Percentiles rank a stretch among this genome's conserved stretches.
Evolutionary conservation across 1,140 invertebrate genomes (phyloP).

Genomic region (Acyrthosiphon pisum): DNA sequence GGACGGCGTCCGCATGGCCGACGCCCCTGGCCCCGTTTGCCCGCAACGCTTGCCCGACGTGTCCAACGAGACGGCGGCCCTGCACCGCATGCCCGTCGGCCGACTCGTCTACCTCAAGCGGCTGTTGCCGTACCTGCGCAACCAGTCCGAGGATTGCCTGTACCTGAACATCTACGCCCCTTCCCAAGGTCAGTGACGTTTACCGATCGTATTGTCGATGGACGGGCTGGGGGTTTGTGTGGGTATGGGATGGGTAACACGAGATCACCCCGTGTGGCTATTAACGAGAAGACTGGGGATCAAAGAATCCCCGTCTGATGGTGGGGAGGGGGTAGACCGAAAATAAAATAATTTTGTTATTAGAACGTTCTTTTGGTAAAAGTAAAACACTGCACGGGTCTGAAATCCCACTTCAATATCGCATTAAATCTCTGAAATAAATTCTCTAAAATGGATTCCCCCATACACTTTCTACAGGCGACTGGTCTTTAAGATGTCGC

Average conservation of each 20-base stretch:
- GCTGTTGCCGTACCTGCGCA: conserved; percentile 80
- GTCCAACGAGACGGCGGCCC: conserved; percentile 80
- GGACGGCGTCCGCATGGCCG: conserved; percentile 81
- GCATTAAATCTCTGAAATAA: too few species aligned
- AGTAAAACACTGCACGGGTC: too few species aligned
- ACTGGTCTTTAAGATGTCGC: not conserved
- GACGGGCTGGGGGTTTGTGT: too few species aligned
- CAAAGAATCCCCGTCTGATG: too few species aligned
- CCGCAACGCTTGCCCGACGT: conserved; percentile 87
- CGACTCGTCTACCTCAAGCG: conserved; percentile 84
- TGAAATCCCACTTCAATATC: too few species aligned
- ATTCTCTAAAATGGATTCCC: not conserved
- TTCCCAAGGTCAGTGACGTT: conserved; percentile 78
- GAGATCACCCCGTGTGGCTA: not conserved
- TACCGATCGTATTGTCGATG: too few species aligned
- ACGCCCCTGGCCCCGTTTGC: conserved; percentile 83
- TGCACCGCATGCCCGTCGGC: conserved; percentile 86
- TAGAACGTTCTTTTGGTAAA: not conserved
- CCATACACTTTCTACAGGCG: not conserved
- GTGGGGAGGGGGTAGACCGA: too few species aligned
- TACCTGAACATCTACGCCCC: conserved; percentile 95
- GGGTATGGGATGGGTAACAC: too few species aligned
- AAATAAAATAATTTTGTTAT: not conserved
- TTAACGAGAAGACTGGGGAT: not conserved
- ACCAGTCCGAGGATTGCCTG: conserved; percentile 95